Percentiles rank a stretch among this genome's conserved stretches.
These are phyloP conservation scores for Marisa cornuarietis DNA, from an alignment of 1,140 invertebrate genomes.

Conservation along the genomic window DNA sequence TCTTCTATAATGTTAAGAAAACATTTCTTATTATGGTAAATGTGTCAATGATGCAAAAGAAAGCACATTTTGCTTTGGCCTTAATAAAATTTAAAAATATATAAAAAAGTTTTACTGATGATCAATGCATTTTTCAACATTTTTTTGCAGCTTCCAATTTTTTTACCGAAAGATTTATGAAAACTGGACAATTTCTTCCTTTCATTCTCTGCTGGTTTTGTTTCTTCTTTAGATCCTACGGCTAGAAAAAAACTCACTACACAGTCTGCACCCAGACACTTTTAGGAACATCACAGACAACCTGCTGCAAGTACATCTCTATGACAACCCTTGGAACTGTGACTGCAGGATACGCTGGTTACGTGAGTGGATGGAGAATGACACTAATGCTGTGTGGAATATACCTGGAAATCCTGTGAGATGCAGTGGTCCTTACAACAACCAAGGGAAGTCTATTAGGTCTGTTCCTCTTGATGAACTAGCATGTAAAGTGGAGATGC, in stretches of 20 bases:
- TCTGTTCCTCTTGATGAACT: slow-evolving; percentile 31
- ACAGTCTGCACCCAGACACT: slow-evolving; percentile 27
- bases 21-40: too few species aligned
- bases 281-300: slow-evolving; percentile 36
- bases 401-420: slow-evolving; percentile 30
- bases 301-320: slow-evolving; percentile 41
- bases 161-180: too few species aligned
- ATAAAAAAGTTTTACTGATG: too few species aligned
- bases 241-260: slow-evolving; percentile 53
- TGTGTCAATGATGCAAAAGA: background rate
- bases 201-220: too few species aligned
- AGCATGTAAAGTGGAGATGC: slow-evolving; percentile 38
- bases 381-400: slow-evolving; percentile 39
- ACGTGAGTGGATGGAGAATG: slow-evolving; percentile 43
- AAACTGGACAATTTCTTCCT: too few species aligned
- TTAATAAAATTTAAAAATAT: too few species aligned
- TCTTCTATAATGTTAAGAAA: background rate
- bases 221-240: slow-evolving; percentile 41
- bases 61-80: too few species aligned
- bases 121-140: too few species aligned
- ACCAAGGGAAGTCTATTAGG: slow-evolving; percentile 28
- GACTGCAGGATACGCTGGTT: slow-evolving; percentile 58
- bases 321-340: slow-evolving; percentile 59
- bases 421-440: slow-evolving; percentile 40
- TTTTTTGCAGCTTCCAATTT: too few species aligned